Evolutionary conservation across 2,888 invertebrate genomes (phyloP).

Genomic region (Congeria kusceri): DNA sequence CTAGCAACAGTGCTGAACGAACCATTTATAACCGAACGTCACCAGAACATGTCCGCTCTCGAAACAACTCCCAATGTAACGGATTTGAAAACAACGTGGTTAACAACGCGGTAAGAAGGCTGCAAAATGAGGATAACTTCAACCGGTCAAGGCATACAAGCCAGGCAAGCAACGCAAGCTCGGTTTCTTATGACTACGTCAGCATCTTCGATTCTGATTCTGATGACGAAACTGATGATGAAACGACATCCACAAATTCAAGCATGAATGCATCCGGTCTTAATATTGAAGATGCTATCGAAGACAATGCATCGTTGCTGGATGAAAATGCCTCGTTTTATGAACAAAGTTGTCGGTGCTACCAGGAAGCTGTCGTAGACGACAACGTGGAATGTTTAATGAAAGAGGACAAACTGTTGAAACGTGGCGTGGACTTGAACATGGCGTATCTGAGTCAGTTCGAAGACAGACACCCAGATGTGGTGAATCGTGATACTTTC

Average conservation of each 20-base stretch:
- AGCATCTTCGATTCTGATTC: slow-evolving; percentile 20
- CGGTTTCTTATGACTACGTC: background rate
- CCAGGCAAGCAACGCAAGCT: background rate
- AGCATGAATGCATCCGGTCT: background rate
- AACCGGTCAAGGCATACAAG: background rate
- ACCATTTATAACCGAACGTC: background rate
- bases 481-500: slow-evolving; percentile 4
- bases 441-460: slow-evolving; percentile 32
- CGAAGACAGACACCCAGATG: slow-evolving; percentile 25
- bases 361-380: slow-evolving; percentile 8
- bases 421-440: slow-evolving; percentile 29
- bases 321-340: slow-evolving; percentile 40
- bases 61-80: background rate
- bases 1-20: background rate
- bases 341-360: slow-evolving; percentile 45
- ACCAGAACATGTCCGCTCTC: background rate
- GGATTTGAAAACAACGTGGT: background rate
- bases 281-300: slow-evolving; percentile 4
- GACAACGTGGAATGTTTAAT: slow-evolving; percentile 5
- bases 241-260: background rate
- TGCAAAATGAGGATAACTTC: background rate
- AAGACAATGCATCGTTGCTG: slow-evolving; percentile 13
- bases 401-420: slow-evolving; percentile 19
- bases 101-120: background rate
- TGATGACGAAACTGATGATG: slow-evolving; percentile 12